Conservation (phyloP, 1,140 invertebrate species). For the Macrocentrus cingulum region DNA sequence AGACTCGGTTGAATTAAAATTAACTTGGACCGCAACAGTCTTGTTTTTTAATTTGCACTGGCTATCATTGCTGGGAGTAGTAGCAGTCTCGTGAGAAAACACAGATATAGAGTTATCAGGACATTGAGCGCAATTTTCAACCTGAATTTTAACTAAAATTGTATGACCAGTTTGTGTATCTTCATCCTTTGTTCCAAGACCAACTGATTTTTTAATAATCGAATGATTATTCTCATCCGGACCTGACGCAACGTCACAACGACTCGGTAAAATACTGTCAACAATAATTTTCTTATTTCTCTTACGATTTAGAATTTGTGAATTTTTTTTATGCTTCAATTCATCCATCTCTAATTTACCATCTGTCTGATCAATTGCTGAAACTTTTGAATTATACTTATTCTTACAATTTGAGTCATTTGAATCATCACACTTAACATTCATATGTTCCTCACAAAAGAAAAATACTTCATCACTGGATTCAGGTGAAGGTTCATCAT, state of each 20-base stretch:
- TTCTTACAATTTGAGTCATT: constrained; percentile 27
- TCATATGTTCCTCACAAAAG: constrained; percentile 40
- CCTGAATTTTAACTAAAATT: constrained; percentile 42
- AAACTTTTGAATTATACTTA: constrained; percentile 11
- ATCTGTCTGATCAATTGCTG: not conserved
- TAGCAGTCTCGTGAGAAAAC: constrained; percentile 19
- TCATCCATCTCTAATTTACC: constrained; percentile 1
- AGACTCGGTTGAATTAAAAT: constrained; percentile 36
- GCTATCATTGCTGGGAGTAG: constrained; percentile 17
- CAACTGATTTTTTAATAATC: constrained; percentile 6
- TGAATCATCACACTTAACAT: constrained; percentile 27
- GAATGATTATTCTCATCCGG: constrained; percentile 17
- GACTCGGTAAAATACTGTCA: constrained; percentile 1
- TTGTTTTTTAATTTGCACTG: constrained; percentile 28
- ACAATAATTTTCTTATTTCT: constrained; percentile 23
- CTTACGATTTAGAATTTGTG: constrained; percentile 30
- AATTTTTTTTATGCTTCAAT: constrained; percentile 33
- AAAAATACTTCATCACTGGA: constrained; percentile 45
- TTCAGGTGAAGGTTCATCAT: constrained; percentile 41
- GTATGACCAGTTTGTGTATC: constrained; percentile 28
- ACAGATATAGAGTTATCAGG: constrained; percentile 27
- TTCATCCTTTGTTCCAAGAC: constrained; percentile 19
- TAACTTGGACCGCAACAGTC: constrained; percentile 31
- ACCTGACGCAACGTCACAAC: constrained; percentile 4
- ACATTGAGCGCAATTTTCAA: constrained; percentile 43